Base-by-base conservation (phyloP, 2,797 vertebrate species). In the Manis javanica region DNA sequence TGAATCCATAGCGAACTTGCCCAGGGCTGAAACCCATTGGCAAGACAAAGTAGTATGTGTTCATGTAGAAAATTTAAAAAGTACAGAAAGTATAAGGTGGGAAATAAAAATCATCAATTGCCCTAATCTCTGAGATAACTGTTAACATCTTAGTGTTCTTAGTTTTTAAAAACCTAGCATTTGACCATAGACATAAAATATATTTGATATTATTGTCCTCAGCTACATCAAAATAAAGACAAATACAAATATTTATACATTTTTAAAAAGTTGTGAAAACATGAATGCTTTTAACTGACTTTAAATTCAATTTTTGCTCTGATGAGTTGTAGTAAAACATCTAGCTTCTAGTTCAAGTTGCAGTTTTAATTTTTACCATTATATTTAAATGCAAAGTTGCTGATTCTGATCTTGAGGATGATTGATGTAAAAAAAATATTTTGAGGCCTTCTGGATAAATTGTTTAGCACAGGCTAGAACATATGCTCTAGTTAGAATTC, bases 401-500 rank as follows among this genome's bases (percentile, higher is more conserved):
- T 90, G 18, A 34, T 91, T 96, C 29, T 95, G 16, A 90, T 39
- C 31, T 92, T 90, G 77, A 72, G 21, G 24, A 53, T 7, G 12
- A 74, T 53, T 84, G 63, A 39, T 95, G 89, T 85, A 85, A 46
- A 71, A 90, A 87, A 92, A 95, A 92, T 64, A 88, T 88, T 92
- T 90, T 95, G 68, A 85, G 82, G 49, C 2, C 55, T 93, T 79
- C 42, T 87, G 53, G 64, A 83, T 92, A 92, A 94, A 90, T 90
- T 85, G 53, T 94, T 97, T 57, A 64, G 29, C 46, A 61, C 29
- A 79, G 68, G 26, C 53, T 71, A 84, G 55, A 94, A 59, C 63
- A 75, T 92, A 94, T 39, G 86, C n/a, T 95, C 4, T 64, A 61
- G 68, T 84, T 92, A 89, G 82, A 93, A 87, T 91, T 75, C 16